Percentiles rank a stretch among this genome's conserved stretches.
phyloP scores from a whole-genome alignment of 2,888 invertebrate genomes.

The Apamea anceps region DNA sequence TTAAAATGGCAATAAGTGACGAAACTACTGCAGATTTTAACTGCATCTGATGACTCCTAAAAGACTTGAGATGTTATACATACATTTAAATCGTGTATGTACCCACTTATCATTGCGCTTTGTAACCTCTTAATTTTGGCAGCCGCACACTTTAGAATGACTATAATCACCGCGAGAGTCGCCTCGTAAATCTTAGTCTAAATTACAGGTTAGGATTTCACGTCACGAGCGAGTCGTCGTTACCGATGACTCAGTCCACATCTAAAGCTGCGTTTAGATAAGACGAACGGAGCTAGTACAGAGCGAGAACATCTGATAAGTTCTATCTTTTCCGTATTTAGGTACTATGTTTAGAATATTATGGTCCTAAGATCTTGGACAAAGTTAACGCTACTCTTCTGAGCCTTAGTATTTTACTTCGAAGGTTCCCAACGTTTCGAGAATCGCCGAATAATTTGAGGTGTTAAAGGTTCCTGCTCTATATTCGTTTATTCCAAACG shows the following conservation, averaged over 20 bases:
- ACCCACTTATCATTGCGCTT: conserved; percentile 71
- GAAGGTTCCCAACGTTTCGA: background rate
- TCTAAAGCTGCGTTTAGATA: conserved; percentile 58
- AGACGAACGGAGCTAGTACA: conserved; percentile 14
- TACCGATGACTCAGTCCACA: conserved; percentile 79
- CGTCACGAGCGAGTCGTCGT: conserved; percentile 79
- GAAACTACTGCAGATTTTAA: background rate
- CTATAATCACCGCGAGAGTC: conserved; percentile 84
- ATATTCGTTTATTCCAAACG: conserved; percentile 30
- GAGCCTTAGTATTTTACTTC: conserved; percentile 4
- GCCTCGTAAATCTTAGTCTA: conserved; percentile 84
- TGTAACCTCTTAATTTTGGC: conserved; percentile 84
- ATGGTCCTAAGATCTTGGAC: conserved; percentile 30
- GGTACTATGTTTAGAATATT: conserved; percentile 37
- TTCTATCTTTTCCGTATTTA: conserved; percentile 54
- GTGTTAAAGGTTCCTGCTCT: background rate
- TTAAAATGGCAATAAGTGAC: background rate
- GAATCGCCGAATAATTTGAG: conserved; percentile 5
- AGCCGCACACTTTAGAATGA: conserved; percentile 79
- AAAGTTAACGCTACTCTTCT: conserved; percentile 34
- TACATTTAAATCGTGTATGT: conserved; percentile 59
- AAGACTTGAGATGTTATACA: conserved; percentile 16
- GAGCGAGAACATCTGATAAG: conserved; percentile 51
- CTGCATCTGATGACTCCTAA: conserved; percentile 40
- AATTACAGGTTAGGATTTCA: conserved; percentile 84